A percentile compares a stretch with the other conserved stretches of the same genome.
Evolutionary conservation across 2,888 invertebrate genomes (phyloP).

Genomic region (Napeogenes inachia): DNA sequence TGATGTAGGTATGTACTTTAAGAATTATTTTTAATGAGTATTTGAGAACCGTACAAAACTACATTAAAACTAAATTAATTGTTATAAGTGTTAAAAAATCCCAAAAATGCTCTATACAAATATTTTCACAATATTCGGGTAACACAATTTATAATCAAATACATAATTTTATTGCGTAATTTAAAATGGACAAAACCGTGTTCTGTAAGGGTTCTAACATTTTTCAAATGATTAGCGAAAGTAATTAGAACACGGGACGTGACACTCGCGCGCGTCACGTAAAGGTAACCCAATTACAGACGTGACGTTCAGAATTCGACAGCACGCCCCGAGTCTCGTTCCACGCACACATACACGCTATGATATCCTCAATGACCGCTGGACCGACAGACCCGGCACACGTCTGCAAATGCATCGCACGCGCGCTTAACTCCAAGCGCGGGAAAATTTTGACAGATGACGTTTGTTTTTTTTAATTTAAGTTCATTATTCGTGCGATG

Average conservation of each 20-base stretch:
- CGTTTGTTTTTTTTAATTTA: slow-evolving; percentile 38
- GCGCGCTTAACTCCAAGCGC: slow-evolving; percentile 54
- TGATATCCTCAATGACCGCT: slow-evolving; percentile 81
- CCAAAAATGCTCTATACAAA: no score
- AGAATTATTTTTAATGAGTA: no score
- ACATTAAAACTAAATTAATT: no score
- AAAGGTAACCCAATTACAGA: slow-evolving; percentile 74
- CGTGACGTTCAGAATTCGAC: slow-evolving; percentile 69
- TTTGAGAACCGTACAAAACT: no score
- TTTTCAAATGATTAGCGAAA: slow-evolving; percentile 46
- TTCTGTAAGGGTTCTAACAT: slow-evolving; percentile 10
- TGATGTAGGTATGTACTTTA: no score
- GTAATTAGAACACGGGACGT: slow-evolving; percentile 65
- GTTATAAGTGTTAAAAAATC: no score
- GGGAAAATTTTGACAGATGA: slow-evolving; percentile 55
- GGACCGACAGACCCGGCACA: slow-evolving; percentile 79
- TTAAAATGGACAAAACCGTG: not conserved
- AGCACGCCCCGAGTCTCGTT: slow-evolving; percentile 60
- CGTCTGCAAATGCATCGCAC: slow-evolving; percentile 70
- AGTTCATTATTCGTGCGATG: slow-evolving; percentile 11
- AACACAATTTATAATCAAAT: no score
- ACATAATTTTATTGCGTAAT: no score
- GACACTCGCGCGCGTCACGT: slow-evolving; percentile 64
- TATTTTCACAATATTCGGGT: no score
- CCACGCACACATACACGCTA: slow-evolving; percentile 61